phyloP scores from a whole-genome alignment of 2,888 invertebrate genomes.

The Ischnus inquisitorius region DNA sequence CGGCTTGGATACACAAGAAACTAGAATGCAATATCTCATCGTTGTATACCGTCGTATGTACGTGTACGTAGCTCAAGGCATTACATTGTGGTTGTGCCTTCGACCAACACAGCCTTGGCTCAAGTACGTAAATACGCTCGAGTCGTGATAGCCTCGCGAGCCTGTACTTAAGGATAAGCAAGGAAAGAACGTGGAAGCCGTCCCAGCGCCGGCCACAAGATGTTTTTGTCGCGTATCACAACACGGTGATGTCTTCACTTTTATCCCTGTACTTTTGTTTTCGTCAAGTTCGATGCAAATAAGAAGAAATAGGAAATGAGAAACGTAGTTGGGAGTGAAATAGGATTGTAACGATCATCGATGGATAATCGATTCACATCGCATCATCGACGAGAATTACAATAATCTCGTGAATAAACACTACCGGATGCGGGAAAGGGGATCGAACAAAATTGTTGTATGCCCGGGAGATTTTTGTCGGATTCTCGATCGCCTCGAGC shows the following conservation, averaged over 20 bases:
- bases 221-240: background rate
- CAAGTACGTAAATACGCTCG: conserved; percentile 48
- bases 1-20: conserved; percentile 79
- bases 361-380: background rate
- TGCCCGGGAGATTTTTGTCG: background rate
- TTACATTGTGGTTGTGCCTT: conserved; percentile 72
- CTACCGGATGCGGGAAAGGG: background rate
- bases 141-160: background rate
- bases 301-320: background rate
- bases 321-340: background rate
- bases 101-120: conserved; percentile 56
- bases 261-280: background rate
- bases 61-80: conserved; percentile 26
- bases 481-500: no score
- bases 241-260: background rate
- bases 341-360: background rate
- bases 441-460: background rate
- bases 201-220: background rate
- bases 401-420: background rate
- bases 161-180: background rate
- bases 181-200: background rate
- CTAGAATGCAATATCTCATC: conserved; percentile 82
- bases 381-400: background rate
- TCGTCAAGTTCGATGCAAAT: background rate
- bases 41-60: conserved; percentile 44